phyloP scores from a whole-genome alignment of 1,140 invertebrate genomes.

The Apocrypta bakeri region DNA sequence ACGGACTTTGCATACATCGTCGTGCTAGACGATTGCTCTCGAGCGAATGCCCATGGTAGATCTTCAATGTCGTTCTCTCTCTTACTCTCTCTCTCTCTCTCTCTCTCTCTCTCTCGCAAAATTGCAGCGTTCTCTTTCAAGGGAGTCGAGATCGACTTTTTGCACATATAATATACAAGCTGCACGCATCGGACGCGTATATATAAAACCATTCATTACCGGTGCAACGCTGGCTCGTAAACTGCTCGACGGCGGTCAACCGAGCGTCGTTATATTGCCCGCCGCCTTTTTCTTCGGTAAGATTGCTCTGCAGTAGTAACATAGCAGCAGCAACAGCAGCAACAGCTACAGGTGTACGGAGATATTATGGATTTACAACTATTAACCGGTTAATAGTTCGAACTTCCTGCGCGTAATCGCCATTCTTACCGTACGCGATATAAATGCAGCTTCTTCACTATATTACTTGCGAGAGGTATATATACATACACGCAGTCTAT shows the following conservation, averaged over 20 bases:
- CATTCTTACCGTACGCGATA: neutral
- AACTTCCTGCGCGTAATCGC: conserved; percentile 16
- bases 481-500: neutral
- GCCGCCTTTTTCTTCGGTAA: neutral
- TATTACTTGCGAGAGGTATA: neutral
- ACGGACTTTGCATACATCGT: neutral
- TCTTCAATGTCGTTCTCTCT: too few relatives aligned
- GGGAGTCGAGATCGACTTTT: neutral
- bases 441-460: neutral
- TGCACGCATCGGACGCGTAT: neutral
- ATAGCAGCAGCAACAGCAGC: neutral
- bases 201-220: conserved; percentile 10
- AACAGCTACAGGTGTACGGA: neutral
- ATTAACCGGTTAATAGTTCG: conserved; percentile 25
- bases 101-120: too few relatives aligned
- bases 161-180: neutral
- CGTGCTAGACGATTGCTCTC: too few relatives aligned
- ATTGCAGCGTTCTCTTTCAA: too few relatives aligned
- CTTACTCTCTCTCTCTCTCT: neutral
- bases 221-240: neutral
- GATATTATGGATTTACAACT: conserved; percentile 25
- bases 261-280: neutral
- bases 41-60: too few relatives aligned
- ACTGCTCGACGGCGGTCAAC: neutral
- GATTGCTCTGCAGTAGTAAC: neutral